Evolutionary conservation across 2,113 vertebrate species (phyloP).

Genomic region (Catharus bicknelli): DNA sequence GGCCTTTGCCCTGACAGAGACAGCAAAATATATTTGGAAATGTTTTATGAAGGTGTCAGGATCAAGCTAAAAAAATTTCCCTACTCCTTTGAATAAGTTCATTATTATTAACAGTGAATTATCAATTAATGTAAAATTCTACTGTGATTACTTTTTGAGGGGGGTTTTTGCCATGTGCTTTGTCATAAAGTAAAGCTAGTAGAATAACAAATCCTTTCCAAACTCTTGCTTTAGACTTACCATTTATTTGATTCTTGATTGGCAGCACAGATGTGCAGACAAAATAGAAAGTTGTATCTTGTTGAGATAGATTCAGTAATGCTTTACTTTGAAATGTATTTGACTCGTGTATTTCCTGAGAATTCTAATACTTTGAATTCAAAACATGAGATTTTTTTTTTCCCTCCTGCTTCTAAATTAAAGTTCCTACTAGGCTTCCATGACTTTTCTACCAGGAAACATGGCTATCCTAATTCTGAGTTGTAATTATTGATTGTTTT

Average conservation of each 20-base stretch:
- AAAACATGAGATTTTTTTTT: background rate
- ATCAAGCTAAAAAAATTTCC: background rate
- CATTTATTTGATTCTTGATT: background rate
- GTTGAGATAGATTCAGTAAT: background rate
- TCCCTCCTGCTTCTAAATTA: background rate
- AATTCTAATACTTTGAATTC: background rate
- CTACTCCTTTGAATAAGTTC: background rate
- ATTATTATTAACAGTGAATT: background rate
- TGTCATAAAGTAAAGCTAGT: background rate
- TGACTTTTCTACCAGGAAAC: background rate
- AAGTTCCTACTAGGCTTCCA: background rate
- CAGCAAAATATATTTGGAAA: background rate
- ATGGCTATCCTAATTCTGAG: accelerated
- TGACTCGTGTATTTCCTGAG: background rate
- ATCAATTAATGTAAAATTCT: background rate
- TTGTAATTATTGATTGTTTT: background rate
- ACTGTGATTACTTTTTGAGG: background rate
- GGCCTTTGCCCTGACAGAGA: background rate
- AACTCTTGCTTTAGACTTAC: background rate
- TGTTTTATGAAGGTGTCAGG: background rate
- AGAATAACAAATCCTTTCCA: background rate
- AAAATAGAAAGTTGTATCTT: background rate
- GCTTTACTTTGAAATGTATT: background rate
- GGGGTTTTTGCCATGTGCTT: background rate
- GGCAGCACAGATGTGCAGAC: accelerated